phyloP scores from a whole-genome alignment of 2,888 invertebrate genomes.

The Pantelozetes paolii region DNA sequence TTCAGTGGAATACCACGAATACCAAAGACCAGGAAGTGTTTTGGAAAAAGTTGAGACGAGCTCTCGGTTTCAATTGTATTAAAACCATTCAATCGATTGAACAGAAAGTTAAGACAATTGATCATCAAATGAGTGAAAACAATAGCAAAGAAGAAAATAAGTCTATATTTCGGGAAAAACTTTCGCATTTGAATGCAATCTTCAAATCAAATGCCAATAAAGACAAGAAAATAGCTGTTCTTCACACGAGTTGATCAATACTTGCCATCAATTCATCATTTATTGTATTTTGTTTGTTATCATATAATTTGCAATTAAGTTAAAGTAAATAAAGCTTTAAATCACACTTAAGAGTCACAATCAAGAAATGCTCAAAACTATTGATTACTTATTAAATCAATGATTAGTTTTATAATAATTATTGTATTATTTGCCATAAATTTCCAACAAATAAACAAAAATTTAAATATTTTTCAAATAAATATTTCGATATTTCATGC shows the following conservation, averaged over 20 bases:
- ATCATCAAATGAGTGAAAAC: not conserved
- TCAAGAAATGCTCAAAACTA: too few relatives aligned
- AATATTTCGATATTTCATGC: too few relatives aligned
- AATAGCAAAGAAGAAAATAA: not conserved
- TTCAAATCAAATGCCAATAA: not conserved
- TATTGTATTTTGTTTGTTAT: not conserved
- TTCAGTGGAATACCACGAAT: conserved; percentile 38
- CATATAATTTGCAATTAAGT: too few relatives aligned
- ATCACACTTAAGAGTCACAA: too few relatives aligned
- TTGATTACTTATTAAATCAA: too few relatives aligned
- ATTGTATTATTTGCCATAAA: too few relatives aligned
- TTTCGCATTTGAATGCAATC: not conserved
- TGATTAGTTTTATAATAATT: too few relatives aligned
- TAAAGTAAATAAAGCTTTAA: too few relatives aligned
- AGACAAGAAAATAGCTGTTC: not conserved
- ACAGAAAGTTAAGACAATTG: not conserved
- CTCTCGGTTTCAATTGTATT: conserved; percentile 33
- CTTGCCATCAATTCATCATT: not conserved
- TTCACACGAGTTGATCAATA: not conserved
- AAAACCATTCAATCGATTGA: not conserved
- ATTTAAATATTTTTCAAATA: too few relatives aligned
- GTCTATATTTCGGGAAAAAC: not conserved
- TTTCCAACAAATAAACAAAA: too few relatives aligned
- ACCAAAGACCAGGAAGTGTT: conserved; percentile 32
- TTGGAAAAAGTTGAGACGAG: conserved; percentile 37